These are phyloP conservation scores for Prionace glauca DNA, from an alignment of 2,797 vertebrate genomes.

Conservation along the genomic window DNA sequence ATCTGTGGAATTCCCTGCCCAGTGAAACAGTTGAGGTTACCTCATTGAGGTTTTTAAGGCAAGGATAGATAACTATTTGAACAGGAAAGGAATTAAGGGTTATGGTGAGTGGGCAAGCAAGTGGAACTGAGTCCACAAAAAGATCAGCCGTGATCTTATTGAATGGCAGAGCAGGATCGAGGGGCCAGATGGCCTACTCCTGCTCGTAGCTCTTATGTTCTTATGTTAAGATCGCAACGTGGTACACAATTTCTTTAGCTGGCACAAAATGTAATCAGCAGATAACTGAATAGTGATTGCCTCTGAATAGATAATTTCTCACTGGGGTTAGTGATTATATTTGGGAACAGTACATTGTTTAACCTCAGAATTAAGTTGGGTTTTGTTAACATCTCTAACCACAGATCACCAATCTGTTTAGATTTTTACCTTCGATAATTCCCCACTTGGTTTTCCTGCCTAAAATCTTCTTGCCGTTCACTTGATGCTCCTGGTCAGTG, in stretches of 20 bases:
- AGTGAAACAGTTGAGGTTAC: too few relatives aligned
- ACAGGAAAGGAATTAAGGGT: too few relatives aligned
- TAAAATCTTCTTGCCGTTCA: conserved; percentile 83
- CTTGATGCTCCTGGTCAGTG: conserved; percentile 83
- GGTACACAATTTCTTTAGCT: background rate
- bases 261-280: background rate
- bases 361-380: background rate
- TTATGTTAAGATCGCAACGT: background rate
- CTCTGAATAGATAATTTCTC: background rate
- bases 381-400: background rate
- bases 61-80: too few relatives aligned
- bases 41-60: too few relatives aligned
- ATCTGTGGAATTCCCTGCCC: too few relatives aligned
- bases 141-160: too few relatives aligned
- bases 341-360: background rate
- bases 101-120: too few relatives aligned
- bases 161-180: too few relatives aligned
- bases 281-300: background rate
- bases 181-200: too few relatives aligned
- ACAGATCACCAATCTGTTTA: background rate
- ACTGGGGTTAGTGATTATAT: background rate
- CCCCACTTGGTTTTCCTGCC: conserved; percentile 96
- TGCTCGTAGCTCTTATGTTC: too few relatives aligned
- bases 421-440: conserved; percentile 79
- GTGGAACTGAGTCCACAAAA: too few relatives aligned